Evolutionary conservation across 2,888 invertebrate species (phyloP).

Genomic region (Netelia virgata): DNA sequence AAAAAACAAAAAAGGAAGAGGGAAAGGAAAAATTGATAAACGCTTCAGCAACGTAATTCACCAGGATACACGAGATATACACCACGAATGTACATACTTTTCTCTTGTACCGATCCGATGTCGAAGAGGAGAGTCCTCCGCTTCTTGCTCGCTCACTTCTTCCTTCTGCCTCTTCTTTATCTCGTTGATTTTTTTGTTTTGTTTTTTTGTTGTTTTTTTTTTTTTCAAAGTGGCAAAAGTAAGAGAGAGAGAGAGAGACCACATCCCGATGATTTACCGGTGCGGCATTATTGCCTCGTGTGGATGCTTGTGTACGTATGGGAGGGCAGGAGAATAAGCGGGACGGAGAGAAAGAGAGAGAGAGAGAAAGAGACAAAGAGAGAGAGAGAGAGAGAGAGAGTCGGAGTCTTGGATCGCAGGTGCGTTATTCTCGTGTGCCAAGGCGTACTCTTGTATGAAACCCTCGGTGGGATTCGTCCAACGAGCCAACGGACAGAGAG

Average conservation of each 20-base stretch:
- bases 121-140: slow-evolving; percentile 38
- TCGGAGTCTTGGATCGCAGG: slow-evolving; percentile 34
- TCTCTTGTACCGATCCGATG: slow-evolving; percentile 44
- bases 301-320: slow-evolving; percentile 35
- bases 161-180: slow-evolving; percentile 3
- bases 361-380: slow-evolving; percentile 38
- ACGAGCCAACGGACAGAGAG: slow-evolving; percentile 24
- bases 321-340: slow-evolving; percentile 50
- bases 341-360: slow-evolving; percentile 35
- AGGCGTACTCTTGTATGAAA: slow-evolving; percentile 47
- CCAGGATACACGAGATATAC: slow-evolving; percentile 23
- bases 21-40: slow-evolving; percentile 49
- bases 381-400: slow-evolving; percentile 39
- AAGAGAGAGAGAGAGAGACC: slow-evolving; percentile 25
- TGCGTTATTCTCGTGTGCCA: slow-evolving; percentile 46
- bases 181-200: slow-evolving; percentile 34
- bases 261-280: slow-evolving; percentile 58
- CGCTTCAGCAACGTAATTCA: slow-evolving; percentile 55
- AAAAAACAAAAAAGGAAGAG: slow-evolving; percentile 8
- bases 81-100: slow-evolving; percentile 33
- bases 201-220: slow-evolving; percentile 21
- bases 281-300: slow-evolving; percentile 62
- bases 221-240: slow-evolving; percentile 24
- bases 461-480: slow-evolving; percentile 28
- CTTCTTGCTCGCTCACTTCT: slow-evolving; percentile 39